A percentile compares a stretch with the other conserved stretches of the same genome.
Evolutionary conservation across 1,140 invertebrate species (phyloP).

Genomic region (Pristionchus pacificus): DNA sequence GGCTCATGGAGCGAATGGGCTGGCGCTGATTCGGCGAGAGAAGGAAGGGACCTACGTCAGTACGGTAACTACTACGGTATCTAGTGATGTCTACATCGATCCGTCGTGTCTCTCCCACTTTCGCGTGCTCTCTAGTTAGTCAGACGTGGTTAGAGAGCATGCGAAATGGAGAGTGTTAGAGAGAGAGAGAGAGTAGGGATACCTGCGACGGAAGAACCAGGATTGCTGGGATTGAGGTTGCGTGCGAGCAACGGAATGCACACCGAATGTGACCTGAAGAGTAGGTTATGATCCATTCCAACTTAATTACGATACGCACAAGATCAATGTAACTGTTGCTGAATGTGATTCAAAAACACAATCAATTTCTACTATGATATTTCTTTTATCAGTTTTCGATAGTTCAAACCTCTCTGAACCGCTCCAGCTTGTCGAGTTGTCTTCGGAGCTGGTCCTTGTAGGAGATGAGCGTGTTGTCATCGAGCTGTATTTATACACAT

Average conservation of each 20-base stretch:
- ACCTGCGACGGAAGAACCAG: conserved; percentile 55
- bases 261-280: conserved; percentile 43
- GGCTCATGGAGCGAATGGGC: conserved; percentile 37
- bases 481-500: too few species aligned
- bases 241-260: conserved; percentile 49
- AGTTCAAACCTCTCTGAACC: conserved; percentile 43
- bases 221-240: conserved; percentile 40
- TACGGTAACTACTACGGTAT: background rate
- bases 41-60: conserved; percentile 44
- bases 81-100: background rate
- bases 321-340: too few species aligned
- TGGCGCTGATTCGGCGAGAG: conserved; percentile 39
- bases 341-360: too few species aligned
- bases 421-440: conserved; percentile 50
- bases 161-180: too few species aligned
- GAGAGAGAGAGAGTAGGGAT: background rate
- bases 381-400: too few species aligned
- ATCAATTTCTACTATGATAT: too few species aligned
- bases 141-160: too few species aligned
- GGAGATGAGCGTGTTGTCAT: conserved; percentile 48
- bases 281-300: too few species aligned
- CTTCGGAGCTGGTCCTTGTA: conserved; percentile 51
- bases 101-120: background rate
- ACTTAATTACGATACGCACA: too few species aligned
- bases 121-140: too few species aligned